Base-by-base conservation (phyloP, 2,113 vertebrate species). In the Syngnathoides biaculeatus region DNA sequence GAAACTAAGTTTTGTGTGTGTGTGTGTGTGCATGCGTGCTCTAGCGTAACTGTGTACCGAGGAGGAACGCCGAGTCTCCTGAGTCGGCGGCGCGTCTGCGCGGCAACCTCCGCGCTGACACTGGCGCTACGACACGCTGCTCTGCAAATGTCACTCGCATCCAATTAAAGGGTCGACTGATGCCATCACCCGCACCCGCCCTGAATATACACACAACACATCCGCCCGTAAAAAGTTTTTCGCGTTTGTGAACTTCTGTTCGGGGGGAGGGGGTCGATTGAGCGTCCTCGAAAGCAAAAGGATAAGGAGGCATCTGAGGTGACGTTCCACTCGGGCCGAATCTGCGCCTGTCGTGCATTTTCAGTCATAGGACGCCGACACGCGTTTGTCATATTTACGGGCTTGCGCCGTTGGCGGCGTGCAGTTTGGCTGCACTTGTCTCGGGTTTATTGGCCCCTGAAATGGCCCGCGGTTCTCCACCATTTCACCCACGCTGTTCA, bases 111-210 rank as follows among this genome's bases (percentile, higher is more conserved):
- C 15, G 78, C 69, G 59, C 73, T 79, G 83, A 78, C 83, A 81
- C 81, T 73, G 75, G 83, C 62, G 64, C 86, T 56, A 56, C 75
- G 72, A 86, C 86, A 88, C 80, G 80, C 79, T 79, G 82, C 79
- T 80, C 83, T 81, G 86, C 84, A 90, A 91, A 89, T 89, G 87
- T 88, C 86, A 87, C 35, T 82, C 67, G 69, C 60, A 73, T 83
- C 86, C 85, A 90, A 88, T 90, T 89, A 91, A 82, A 85, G 65
- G 79, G 20, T 68, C 71, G 82, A 82, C 70, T 79, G 86, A 88
- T 80, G 75, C 75, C 68, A 64, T 67, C 76, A 11, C 27, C 56
- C 22, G 70, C 71, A 65, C 78, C 26, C 26, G 17, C 79, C 84
- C 77, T n/a, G n/a, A n/a, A n/a, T n/a, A n/a, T n/a, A n/a, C n/a